phyloP scores from a whole-genome alignment of 2,113 vertebrate genomes.

The Paralichthys olivaceus region DNA sequence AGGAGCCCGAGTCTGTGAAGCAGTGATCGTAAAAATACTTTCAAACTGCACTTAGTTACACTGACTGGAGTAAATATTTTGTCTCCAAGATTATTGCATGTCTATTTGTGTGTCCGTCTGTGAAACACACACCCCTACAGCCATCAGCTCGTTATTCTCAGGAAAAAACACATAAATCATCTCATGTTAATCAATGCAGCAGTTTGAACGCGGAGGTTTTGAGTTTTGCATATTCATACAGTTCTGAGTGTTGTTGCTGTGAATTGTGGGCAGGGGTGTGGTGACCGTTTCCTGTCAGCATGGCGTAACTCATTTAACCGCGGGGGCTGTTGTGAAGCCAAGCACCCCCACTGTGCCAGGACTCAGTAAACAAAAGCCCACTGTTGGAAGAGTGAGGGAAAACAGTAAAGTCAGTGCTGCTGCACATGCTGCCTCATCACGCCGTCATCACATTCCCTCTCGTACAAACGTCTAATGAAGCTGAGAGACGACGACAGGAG shows the following conservation, averaged over 20 bases:
- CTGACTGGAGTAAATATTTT: no score
- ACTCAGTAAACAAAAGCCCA: slow-evolving; percentile 74
- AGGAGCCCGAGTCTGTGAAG: no score
- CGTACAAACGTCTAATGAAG: neutral
- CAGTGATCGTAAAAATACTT: no score
- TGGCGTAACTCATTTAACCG: slow-evolving; percentile 58
- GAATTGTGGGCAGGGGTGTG: slow-evolving; percentile 53
- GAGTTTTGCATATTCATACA: slow-evolving; percentile 44
- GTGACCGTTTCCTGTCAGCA: slow-evolving; percentile 57
- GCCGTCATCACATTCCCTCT: neutral
- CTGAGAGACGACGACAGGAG: slow-evolving; percentile 1
- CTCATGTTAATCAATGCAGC: slow-evolving; percentile 1
- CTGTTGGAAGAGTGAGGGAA: slow-evolving; percentile 55
- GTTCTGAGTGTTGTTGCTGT: slow-evolving; percentile 13
- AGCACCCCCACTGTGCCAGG: slow-evolving; percentile 52
- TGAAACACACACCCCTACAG: neutral
- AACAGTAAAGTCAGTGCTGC: slow-evolving; percentile 49
- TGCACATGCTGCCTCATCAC: slow-evolving; percentile 14
- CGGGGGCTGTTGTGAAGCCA: slow-evolving; percentile 61
- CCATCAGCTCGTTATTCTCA: slow-evolving; percentile 8
- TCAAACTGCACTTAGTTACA: no score
- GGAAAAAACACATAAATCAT: slow-evolving; percentile 8
- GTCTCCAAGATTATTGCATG: neutral
- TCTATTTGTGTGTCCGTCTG: neutral
- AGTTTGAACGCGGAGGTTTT: slow-evolving; percentile 5